Evolutionary conservation across 2,888 invertebrate species (phyloP).

Genomic region (Onthophagus sagittarius): DNA sequence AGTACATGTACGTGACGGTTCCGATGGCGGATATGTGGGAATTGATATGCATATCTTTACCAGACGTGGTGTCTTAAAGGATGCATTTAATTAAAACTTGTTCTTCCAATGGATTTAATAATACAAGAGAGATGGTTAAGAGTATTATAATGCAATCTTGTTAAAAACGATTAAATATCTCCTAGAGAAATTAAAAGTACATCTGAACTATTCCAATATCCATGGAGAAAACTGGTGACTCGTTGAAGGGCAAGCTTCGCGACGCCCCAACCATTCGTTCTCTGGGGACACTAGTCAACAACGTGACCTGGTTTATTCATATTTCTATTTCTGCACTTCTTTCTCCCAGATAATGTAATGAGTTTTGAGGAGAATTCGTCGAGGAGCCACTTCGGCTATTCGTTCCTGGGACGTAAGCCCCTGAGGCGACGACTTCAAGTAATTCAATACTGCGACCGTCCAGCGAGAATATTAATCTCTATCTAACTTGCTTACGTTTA

Average conservation of each 20-base stretch:
- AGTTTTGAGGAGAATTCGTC: slow-evolving; percentile 22
- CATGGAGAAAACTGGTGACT: slow-evolving; percentile 19
- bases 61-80: not conserved
- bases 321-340: slow-evolving; percentile 31
- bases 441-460: not conserved
- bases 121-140: not conserved
- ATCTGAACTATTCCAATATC: slow-evolving; percentile 26
- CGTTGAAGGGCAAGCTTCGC: slow-evolving; percentile 28
- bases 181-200: not conserved
- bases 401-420: not conserved
- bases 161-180: not conserved
- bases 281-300: slow-evolving; percentile 30
- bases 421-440: not conserved
- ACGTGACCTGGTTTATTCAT: slow-evolving; percentile 36
- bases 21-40: not conserved
- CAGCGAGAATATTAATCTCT: not conserved
- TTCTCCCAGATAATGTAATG: slow-evolving; percentile 27
- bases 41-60: not conserved
- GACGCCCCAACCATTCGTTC: slow-evolving; percentile 20
- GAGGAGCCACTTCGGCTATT: not conserved
- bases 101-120: not conserved
- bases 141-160: not conserved
- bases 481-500: not conserved
- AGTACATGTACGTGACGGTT: not conserved
- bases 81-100: not conserved